phyloP scores from a whole-genome alignment of 92 coral and sea anemone species.

The Montipora capitata region DNA sequence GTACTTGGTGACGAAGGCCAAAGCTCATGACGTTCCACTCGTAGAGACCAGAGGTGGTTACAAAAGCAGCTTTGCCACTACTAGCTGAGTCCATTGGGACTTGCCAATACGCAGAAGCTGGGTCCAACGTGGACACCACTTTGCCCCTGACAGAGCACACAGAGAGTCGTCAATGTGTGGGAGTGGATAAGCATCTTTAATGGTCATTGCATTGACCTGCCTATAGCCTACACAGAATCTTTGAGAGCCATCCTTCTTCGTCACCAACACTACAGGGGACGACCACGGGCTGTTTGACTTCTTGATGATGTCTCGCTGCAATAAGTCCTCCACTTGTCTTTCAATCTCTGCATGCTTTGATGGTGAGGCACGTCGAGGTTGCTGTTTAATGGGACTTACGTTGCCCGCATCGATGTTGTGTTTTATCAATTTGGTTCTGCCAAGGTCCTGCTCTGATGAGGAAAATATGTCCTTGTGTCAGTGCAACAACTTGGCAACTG shows the following conservation, averaged over 20 bases:
- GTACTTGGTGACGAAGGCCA: constrained; percentile 58
- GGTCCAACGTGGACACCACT: constrained; percentile 44
- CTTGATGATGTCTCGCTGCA: constrained; percentile 23
- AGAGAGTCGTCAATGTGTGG: constrained; percentile 61
- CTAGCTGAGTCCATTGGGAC: constrained; percentile 47
- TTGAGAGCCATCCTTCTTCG: constrained; percentile 45
- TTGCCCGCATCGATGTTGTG: constrained; percentile 50
- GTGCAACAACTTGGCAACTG: neutral
- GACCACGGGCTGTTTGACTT: constrained; percentile 44
- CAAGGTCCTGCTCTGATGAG: constrained; percentile 52
- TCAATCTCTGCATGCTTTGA: constrained; percentile 42
- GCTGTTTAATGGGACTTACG: constrained; percentile 34
- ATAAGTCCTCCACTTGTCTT: constrained; percentile 21
- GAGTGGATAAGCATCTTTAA: constrained; percentile 57
- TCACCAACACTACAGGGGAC: constrained; percentile 35
- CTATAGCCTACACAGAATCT: constrained; percentile 43
- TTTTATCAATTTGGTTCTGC: constrained; percentile 27
- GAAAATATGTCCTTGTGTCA: constrained; percentile 42
- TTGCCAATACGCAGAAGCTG: constrained; percentile 59
- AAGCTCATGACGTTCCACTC: constrained; percentile 68
- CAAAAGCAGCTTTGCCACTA: neutral
- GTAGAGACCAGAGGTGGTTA: constrained; percentile 29
- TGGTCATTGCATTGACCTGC: constrained; percentile 38
- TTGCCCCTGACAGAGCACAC: constrained; percentile 38
- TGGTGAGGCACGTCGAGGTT: constrained; percentile 38